A percentile compares a stretch with the other conserved stretches of the same genome.
Conservation (phyloP, 2,113 vertebrate species). For the Leucoraja erinaceus region DNA sequence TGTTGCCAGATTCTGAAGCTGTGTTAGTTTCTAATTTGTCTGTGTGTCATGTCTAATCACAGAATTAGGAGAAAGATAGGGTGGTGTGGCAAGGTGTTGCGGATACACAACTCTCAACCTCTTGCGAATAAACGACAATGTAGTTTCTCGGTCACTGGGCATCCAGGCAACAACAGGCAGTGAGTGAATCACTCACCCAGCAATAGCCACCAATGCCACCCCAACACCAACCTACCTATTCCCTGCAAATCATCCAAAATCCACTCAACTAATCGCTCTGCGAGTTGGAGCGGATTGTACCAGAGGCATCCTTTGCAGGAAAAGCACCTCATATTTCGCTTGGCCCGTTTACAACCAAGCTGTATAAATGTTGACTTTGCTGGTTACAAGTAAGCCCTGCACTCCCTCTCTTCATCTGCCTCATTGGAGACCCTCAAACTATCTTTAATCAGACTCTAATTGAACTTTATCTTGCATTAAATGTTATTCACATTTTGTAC, state of each 20-base stretch:
- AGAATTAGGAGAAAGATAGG: neutral
- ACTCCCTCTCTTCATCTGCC: no score
- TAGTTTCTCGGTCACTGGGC: neutral
- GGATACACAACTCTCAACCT: neutral
- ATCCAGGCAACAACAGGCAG: neutral
- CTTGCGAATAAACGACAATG: neutral
- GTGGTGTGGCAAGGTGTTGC: neutral
- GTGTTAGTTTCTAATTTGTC: neutral
- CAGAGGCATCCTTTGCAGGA: no score
- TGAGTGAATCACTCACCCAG: neutral
- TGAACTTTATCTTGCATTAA: no score
- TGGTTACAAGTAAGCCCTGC: no score
- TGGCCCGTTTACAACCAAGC: no score
- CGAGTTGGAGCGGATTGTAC: no score
- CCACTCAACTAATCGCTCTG: neutral
- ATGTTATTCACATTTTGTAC: no score
- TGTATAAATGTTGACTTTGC: no score
- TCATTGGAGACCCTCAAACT: no score
- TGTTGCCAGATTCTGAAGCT: neutral
- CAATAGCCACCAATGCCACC: neutral
- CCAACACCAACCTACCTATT: neutral
- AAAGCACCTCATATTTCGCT: no score
- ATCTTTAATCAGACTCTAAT: no score
- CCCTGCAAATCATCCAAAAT: neutral
- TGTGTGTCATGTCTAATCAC: neutral